These are phyloP conservation scores for Cynodonichthys magdalenae DNA, from an alignment of 2,797 vertebrate genomes.

Conservation along the genomic window DNA sequence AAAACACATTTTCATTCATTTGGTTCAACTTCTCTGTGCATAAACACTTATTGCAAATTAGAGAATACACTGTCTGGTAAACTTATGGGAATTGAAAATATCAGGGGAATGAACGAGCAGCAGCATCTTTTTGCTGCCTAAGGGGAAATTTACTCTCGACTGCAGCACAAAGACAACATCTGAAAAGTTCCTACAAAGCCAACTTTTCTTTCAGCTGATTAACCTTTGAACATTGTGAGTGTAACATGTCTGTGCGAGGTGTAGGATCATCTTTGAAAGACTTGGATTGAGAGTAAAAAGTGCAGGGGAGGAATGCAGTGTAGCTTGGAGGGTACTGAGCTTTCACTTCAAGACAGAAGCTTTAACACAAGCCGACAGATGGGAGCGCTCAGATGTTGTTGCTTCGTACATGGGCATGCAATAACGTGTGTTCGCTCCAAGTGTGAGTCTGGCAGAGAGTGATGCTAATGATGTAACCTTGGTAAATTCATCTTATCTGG, in stretches of 20 bases:
- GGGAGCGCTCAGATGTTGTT: background rate
- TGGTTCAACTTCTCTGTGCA: background rate
- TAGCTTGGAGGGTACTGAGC: background rate
- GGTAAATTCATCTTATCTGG: background rate
- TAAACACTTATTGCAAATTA: background rate
- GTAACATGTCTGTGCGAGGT: background rate
- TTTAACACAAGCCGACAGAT: background rate
- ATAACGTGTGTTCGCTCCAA: background rate
- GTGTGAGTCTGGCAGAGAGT: background rate
- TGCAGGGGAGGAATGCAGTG: background rate
- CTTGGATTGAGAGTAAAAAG: conserved; percentile 1
- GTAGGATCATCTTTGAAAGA: background rate
- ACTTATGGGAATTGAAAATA: background rate
- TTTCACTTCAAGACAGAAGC: background rate
- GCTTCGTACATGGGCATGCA: background rate
- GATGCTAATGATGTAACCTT: background rate
- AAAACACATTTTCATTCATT: background rate
- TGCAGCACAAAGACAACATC: background rate
- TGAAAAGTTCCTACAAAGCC: background rate
- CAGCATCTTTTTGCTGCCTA: background rate
- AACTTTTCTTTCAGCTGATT: background rate
- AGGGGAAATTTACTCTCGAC: background rate
- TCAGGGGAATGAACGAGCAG: background rate
- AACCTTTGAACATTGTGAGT: background rate
- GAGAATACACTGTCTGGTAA: background rate